phyloP scores from a whole-genome alignment of 2,797 vertebrate species.

The Fistularia tabacaria region DNA sequence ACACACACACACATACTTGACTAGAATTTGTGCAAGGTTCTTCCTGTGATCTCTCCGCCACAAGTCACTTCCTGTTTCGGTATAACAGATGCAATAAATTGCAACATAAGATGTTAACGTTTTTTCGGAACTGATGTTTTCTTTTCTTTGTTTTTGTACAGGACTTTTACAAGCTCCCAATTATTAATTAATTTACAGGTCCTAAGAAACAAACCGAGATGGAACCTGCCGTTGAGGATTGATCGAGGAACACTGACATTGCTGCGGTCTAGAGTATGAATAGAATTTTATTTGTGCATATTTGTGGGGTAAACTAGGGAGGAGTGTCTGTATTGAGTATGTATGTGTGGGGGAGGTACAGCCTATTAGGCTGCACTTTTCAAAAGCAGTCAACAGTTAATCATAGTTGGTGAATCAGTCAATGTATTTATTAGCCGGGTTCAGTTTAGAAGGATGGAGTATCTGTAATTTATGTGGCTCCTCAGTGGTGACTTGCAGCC shows the following conservation, averaged over 20 bases:
- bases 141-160: no score
- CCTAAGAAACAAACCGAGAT: no score
- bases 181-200: no score
- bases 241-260: no score
- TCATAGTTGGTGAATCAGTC: constrained; percentile 18
- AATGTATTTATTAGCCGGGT: constrained; percentile 23
- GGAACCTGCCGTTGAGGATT: no score
- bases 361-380: constrained; percentile 10
- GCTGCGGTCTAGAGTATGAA: not conserved
- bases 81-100: constrained; percentile 31
- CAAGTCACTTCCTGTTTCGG: constrained; percentile 62
- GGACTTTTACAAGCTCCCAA: no score
- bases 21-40: not conserved
- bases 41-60: no score
- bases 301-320: not conserved
- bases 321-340: constrained; percentile 15
- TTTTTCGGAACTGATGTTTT: no score
- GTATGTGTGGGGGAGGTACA: constrained; percentile 26
- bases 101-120: no score
- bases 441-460: constrained; percentile 1
- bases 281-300: no score
- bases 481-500: not conserved
- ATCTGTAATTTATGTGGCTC: constrained; percentile 31
- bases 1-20: constrained; percentile 56
- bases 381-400: constrained; percentile 3